Evolutionary conservation across 2,888 invertebrate species (phyloP).

Genomic region (Lithophane leautieri): DNA sequence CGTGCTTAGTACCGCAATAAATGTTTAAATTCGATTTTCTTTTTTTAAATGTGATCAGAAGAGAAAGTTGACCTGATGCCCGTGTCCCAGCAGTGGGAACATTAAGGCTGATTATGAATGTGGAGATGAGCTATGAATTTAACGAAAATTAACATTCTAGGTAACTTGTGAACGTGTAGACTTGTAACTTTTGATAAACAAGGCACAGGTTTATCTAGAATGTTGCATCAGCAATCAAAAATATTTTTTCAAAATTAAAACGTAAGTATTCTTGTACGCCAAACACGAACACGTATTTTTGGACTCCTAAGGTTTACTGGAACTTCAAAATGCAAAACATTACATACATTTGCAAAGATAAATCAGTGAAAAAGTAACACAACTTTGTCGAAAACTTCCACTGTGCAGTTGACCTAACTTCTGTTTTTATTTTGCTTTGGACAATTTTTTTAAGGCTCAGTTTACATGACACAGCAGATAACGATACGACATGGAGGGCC

Average conservation of each 20-base stretch:
- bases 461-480: slow-evolving; percentile 68
- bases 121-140: too few relatives aligned
- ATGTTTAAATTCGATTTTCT: too few relatives aligned
- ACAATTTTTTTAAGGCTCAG: slow-evolving; percentile 42
- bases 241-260: too few relatives aligned
- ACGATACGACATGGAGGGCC: slow-evolving; percentile 57
- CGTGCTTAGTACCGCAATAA: too few relatives aligned
- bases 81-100: too few relatives aligned
- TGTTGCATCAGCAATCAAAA: neutral
- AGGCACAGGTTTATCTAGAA: neutral
- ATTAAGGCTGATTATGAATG: too few relatives aligned
- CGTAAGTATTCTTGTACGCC: neutral
- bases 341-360: slow-evolving; percentile 25
- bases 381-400: slow-evolving; percentile 8
- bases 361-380: neutral
- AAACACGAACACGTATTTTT: neutral
- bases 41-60: too few relatives aligned
- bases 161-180: too few relatives aligned
- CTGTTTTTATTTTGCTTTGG: slow-evolving; percentile 26
- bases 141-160: too few relatives aligned
- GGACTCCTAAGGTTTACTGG: neutral
- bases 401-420: slow-evolving; percentile 22
- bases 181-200: too few relatives aligned
- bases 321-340: slow-evolving; percentile 17
- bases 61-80: too few relatives aligned